These are phyloP conservation scores for Urechis unicinctus DNA, from an alignment of 2,888 invertebrate genomes.

Conservation along the genomic window DNA sequence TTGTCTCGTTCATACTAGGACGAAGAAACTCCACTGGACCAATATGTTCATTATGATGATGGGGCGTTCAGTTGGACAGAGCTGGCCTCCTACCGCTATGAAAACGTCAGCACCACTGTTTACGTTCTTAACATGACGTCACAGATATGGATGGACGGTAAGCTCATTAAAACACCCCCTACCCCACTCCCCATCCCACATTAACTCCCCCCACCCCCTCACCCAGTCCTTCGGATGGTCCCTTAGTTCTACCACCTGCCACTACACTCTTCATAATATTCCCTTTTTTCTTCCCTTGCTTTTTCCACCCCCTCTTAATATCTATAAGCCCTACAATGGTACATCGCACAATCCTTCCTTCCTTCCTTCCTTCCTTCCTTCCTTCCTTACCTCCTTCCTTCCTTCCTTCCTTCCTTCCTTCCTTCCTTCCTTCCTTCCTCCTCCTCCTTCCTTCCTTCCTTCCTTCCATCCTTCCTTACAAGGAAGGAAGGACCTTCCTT, in stretches of 20 bases:
- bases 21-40: conserved; percentile 10
- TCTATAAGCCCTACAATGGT: not conserved
- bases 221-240: too few relatives aligned
- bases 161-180: too few relatives aligned
- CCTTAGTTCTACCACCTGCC: not conserved
- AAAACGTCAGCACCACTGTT: conserved; percentile 3
- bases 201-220: too few relatives aligned
- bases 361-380: conserved; percentile 1
- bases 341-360: not conserved
- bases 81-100: conserved; percentile 5
- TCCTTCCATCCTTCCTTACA: too few relatives aligned
- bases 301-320: not conserved
- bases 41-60: conserved; percentile 12
- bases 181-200: too few relatives aligned
- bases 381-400: not conserved
- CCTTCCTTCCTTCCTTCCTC: conserved; percentile 3
- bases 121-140: conserved; percentile 18
- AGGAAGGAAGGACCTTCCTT: too few relatives aligned
- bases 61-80: conserved; percentile 7
- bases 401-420: conserved; percentile 2
- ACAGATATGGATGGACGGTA: conserved; percentile 13
- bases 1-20: too few relatives aligned
- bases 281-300: not conserved
- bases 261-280: not conserved
- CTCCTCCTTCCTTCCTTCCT: conserved; percentile 9